A percentile compares a stretch with the other conserved stretches of the same genome.
Conservation (phyloP, 1,140 invertebrate genomes). For the Drosophila kanapiae region DNA sequence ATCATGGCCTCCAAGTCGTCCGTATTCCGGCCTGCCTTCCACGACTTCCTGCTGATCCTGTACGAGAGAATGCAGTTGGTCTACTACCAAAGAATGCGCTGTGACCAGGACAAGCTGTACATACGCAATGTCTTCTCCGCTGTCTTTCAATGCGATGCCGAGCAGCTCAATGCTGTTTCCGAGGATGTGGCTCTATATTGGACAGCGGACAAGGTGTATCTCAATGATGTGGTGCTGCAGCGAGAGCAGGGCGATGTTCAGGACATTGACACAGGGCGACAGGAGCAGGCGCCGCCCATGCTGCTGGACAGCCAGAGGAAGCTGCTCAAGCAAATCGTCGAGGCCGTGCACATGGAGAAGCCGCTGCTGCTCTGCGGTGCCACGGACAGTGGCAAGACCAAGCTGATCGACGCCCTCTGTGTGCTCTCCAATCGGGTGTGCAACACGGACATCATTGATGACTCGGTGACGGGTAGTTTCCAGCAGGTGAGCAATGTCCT, state of each 20-base stretch:
- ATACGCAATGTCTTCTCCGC: slow-evolving; percentile 71
- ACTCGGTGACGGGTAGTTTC: slow-evolving; percentile 84
- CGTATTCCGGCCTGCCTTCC: slow-evolving; percentile 47
- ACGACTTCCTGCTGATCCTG: slow-evolving; percentile 68
- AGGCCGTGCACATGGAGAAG: slow-evolving; percentile 81
- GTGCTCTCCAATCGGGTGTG: slow-evolving; percentile 72
- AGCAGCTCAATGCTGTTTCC: slow-evolving; percentile 64
- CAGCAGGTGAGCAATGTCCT: slow-evolving; percentile 63
- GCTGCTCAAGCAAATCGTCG: slow-evolving; percentile 76
- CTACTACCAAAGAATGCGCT: slow-evolving; percentile 84
- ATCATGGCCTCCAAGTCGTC: slow-evolving; percentile 8
- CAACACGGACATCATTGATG: slow-evolving; percentile 82
- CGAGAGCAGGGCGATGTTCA: slow-evolving; percentile 36
- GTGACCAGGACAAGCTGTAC: slow-evolving; percentile 74
- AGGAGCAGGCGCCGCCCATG: slow-evolving; percentile 55
- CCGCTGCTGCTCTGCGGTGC: slow-evolving; percentile 78
- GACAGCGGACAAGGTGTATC: slow-evolving; percentile 75
- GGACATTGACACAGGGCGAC: slow-evolving; percentile 15
- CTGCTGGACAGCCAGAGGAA: slow-evolving; percentile 72
- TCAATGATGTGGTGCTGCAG: slow-evolving; percentile 76
- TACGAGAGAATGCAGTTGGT: slow-evolving; percentile 84
- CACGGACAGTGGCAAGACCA: slow-evolving; percentile 82
- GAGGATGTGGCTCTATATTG: slow-evolving; percentile 81
- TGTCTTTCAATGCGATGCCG: slow-evolving; percentile 75
- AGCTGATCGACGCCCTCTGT: slow-evolving; percentile 78